phyloP scores from a whole-genome alignment of 2,113 vertebrate genomes.

The Clupea harengus region DNA sequence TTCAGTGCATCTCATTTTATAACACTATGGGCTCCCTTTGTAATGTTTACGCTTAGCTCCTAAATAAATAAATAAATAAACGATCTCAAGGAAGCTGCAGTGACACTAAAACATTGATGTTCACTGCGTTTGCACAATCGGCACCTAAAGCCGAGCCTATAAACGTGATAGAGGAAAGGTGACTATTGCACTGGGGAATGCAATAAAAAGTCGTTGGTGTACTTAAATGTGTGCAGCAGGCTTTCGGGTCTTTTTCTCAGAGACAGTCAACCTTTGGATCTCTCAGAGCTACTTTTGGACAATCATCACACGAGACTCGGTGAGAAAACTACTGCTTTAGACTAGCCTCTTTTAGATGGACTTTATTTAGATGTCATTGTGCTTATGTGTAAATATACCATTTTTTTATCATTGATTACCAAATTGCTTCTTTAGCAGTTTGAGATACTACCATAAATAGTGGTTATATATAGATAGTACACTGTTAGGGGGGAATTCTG shows the following conservation, averaged over 20 bases:
- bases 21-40: constrained; percentile 20
- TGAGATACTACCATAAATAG: not conserved
- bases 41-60: constrained; percentile 16
- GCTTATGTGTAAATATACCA: not conserved
- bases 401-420: not conserved
- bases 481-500: not conserved
- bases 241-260: constrained; percentile 15
- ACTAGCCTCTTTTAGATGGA: not conserved
- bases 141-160: constrained; percentile 34
- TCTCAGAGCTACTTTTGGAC: not conserved
- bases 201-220: constrained; percentile 41
- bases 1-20: constrained; percentile 16
- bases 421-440: not conserved
- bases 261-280: constrained; percentile 40
- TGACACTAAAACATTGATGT: constrained; percentile 20
- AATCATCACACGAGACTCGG: constrained; percentile 15
- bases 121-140: constrained; percentile 31
- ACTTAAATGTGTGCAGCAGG: constrained; percentile 35
- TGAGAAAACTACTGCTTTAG: constrained; percentile 10
- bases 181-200: constrained; percentile 29
- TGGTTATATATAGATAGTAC: not conserved
- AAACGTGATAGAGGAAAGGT: constrained; percentile 35
- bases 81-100: not conserved
- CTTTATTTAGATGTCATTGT: not conserved
- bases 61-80: constrained; percentile 18